Evolutionary conservation across 2,113 vertebrate species (phyloP).

Genomic region (Camelus bactrianus): DNA sequence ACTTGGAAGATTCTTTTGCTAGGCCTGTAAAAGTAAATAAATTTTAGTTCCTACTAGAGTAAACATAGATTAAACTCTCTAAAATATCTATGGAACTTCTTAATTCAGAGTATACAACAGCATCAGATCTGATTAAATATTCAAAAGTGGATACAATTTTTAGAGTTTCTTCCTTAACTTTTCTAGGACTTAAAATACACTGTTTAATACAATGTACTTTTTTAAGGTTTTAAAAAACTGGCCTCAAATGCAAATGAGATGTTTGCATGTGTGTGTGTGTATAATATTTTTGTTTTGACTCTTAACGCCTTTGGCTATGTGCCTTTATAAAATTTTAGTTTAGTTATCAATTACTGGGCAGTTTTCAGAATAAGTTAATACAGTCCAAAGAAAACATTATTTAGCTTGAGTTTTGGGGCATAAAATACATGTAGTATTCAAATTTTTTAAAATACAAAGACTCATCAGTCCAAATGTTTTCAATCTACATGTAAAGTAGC

Average conservation of each 20-base stretch:
- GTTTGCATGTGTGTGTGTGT: background rate
- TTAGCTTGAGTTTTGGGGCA: constrained; percentile 26
- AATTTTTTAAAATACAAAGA: background rate
- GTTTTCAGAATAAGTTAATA: background rate
- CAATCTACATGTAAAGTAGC: background rate
- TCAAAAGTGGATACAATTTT: background rate
- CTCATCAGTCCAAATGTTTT: background rate
- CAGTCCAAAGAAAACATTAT: background rate
- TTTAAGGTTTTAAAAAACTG: background rate
- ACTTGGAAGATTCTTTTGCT: background rate
- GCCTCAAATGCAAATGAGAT: background rate
- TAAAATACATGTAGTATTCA: background rate
- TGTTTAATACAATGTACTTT: background rate
- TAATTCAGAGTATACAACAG: background rate
- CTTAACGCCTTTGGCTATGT: background rate
- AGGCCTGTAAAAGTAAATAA: background rate
- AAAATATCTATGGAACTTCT: background rate
- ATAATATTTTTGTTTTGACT: constrained; percentile 8
- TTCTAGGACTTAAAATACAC: background rate
- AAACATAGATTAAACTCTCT: background rate
- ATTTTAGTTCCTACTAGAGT: background rate
- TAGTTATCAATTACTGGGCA: background rate
- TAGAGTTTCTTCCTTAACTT: constrained; percentile 3
- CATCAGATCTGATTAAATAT: background rate
- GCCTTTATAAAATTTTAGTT: constrained; percentile 7